phyloP scores from a whole-genome alignment of 2,888 invertebrate genomes.

The Eudemis profundana region DNA sequence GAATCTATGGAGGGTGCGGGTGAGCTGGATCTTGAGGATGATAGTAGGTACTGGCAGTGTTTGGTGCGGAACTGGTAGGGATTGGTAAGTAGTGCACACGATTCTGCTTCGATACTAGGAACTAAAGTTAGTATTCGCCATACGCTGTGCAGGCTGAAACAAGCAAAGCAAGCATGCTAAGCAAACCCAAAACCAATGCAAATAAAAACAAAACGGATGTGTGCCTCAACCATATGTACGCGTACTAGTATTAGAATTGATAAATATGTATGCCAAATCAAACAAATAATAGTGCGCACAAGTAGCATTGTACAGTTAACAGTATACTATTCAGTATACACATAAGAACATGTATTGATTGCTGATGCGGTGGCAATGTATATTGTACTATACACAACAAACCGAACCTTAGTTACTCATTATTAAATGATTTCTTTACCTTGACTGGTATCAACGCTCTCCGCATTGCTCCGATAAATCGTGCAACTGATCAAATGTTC shows the following conservation, averaged over 20 bases:
- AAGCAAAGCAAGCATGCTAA: not conserved
- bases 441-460: too few relatives aligned
- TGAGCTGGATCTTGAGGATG: slow-evolving; percentile 6
- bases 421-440: too few relatives aligned
- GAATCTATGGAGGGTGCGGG: slow-evolving; percentile 13
- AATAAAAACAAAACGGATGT: too few relatives aligned
- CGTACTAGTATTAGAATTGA: too few relatives aligned
- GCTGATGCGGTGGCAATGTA: too few relatives aligned
- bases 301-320: not conserved
- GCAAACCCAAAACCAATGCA: too few relatives aligned
- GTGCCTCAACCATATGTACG: too few relatives aligned
- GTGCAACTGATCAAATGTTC: too few relatives aligned
- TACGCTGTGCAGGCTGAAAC: not conserved
- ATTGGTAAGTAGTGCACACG: not conserved
- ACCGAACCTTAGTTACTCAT: too few relatives aligned
- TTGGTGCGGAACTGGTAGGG: not conserved
- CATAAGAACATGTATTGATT: not conserved
- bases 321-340: not conserved
- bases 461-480: too few relatives aligned
- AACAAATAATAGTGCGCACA: not conserved
- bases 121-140: not conserved
- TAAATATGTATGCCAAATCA: too few relatives aligned
- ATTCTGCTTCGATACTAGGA: not conserved
- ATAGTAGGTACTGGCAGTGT: slow-evolving; percentile 5
- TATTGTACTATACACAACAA: too few relatives aligned